Conservation (phyloP, 2,888 invertebrate genomes). For the Microplitis manilae region DNA sequence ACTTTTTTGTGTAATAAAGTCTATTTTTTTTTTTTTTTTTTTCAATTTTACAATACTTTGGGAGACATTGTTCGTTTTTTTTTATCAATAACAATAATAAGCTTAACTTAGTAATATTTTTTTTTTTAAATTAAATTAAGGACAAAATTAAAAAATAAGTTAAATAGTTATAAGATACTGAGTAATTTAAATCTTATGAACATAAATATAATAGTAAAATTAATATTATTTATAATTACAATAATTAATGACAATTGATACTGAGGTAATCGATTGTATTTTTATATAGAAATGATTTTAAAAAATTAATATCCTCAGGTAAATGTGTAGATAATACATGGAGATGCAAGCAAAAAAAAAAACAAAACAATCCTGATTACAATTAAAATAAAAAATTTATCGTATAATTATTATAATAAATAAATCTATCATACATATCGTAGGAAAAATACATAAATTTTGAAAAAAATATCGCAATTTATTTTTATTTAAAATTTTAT, state of each 20-base stretch:
- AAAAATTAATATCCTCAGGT: conserved; percentile 16
- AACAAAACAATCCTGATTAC: not conserved
- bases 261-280: conserved; percentile 51
- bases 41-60: conserved; percentile 61
- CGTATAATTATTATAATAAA: not conserved
- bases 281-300: conserved; percentile 56
- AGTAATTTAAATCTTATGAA: conserved; percentile 10
- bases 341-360: conserved; percentile 4
- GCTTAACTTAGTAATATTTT: conserved; percentile 49
- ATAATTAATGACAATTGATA: conserved; percentile 53
- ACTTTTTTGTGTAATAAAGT: conserved; percentile 60
- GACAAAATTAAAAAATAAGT: conserved; percentile 51
- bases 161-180: conserved; percentile 49
- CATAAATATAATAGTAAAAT: conserved; percentile 19
- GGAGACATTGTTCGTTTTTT: conserved; percentile 49
- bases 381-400: not conserved
- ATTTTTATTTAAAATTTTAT: not conserved
- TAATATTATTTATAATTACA: conserved; percentile 30
- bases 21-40: conserved; percentile 44
- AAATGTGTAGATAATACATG: not conserved
- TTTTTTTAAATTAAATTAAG: conserved; percentile 49
- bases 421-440: not conserved
- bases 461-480: not conserved
- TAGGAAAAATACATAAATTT: not conserved
- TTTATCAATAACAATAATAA: conserved; percentile 56